phyloP scores from a whole-genome alignment of 2,888 invertebrate genomes.

The Andrena fulva region DNA sequence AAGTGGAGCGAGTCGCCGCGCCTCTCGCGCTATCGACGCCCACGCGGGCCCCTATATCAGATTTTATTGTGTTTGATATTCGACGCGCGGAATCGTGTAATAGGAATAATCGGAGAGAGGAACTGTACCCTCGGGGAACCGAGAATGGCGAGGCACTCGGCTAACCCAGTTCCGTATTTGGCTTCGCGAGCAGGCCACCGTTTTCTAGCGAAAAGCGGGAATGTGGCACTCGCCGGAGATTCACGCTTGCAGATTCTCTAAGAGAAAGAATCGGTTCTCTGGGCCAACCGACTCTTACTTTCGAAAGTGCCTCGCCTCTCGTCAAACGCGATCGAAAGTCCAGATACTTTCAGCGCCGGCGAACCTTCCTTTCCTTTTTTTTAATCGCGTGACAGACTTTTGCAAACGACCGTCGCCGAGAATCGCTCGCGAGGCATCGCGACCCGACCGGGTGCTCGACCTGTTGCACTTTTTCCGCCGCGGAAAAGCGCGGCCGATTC shows the following conservation, averaged over 20 bases:
- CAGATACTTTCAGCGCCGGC: constrained; percentile 32
- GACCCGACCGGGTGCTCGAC: not conserved
- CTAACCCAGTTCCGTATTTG: constrained; percentile 75
- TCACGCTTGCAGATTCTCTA: not conserved
- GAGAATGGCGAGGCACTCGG: constrained; percentile 54
- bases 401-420: not conserved
- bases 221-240: constrained; percentile 1
- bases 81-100: constrained; percentile 25
- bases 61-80: constrained; percentile 37
- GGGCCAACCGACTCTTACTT: constrained; percentile 17
- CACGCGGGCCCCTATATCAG: constrained; percentile 24
- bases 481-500: constrained; percentile 22
- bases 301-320: constrained; percentile 27
- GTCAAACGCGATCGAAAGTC: constrained; percentile 44
- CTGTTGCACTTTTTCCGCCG: constrained; percentile 42
- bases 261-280: not conserved
- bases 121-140: constrained; percentile 28
- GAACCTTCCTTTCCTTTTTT: constrained; percentile 12
- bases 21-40: constrained; percentile 45
- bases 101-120: constrained; percentile 30
- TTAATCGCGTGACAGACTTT: not conserved
- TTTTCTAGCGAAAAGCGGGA: constrained; percentile 42
- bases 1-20: constrained; percentile 58
- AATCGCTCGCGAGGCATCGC: not conserved
- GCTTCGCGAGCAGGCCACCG: constrained; percentile 46